Conservation (phyloP, 2,797 vertebrate species). For the Bucorvus abyssinicus region DNA sequence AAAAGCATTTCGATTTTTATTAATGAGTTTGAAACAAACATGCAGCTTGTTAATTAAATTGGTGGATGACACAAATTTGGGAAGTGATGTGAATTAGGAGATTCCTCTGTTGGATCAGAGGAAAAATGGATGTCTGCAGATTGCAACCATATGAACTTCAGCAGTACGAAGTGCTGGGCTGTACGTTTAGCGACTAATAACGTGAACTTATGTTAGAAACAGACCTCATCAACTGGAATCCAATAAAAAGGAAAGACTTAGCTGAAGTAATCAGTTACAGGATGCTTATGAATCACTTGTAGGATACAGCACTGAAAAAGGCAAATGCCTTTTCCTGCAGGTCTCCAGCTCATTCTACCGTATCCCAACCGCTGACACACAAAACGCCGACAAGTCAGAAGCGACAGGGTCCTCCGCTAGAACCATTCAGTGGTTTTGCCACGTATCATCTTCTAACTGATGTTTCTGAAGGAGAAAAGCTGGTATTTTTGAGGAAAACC, state of each 20-base stretch:
- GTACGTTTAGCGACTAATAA: neutral
- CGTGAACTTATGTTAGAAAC: neutral
- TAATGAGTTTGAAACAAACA: neutral
- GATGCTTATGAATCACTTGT: neutral
- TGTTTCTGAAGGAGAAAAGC: neutral
- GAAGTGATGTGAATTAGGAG: neutral
- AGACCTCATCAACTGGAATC: neutral
- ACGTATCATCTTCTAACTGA: neutral
- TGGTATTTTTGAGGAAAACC: neutral
- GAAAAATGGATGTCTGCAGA: neutral
- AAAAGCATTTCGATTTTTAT: neutral
- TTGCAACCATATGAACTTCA: neutral
- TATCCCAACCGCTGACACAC: neutral
- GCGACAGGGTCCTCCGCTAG: neutral
- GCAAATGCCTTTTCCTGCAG: neutral
- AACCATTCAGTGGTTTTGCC: neutral
- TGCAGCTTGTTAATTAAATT: neutral
- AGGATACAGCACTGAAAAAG: neutral
- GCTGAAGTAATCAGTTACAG: neutral
- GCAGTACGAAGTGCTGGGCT: neutral
- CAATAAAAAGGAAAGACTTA: neutral
- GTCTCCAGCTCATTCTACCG: neutral
- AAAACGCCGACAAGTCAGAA: neutral
- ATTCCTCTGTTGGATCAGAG: neutral
- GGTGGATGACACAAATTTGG: neutral